Percentiles rank a stretch among this genome's conserved stretches.
These are phyloP conservation scores for Pardalotus punctatus DNA, from an alignment of 2,113 vertebrate genomes.

Conservation along the genomic window DNA sequence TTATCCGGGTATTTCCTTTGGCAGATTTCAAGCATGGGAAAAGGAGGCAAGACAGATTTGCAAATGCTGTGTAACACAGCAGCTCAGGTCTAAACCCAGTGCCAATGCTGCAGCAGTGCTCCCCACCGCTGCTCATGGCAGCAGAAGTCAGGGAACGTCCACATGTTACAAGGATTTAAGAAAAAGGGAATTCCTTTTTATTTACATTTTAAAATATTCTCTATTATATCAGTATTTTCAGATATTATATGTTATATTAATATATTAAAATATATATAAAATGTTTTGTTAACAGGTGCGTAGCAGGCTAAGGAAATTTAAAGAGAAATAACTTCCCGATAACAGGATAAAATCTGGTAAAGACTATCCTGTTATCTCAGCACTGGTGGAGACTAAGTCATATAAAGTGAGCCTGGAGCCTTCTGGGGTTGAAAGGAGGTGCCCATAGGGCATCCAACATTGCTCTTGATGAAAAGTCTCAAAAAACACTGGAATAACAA, in stretches of 20 bases:
- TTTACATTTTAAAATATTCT: background rate
- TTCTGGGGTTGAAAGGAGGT: background rate
- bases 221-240: background rate
- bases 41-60: background rate
- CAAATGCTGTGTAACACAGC: background rate
- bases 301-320: background rate
- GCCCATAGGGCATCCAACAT: background rate
- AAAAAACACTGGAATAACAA: background rate
- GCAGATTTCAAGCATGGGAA: background rate
- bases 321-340: background rate
- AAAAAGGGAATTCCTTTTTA: background rate
- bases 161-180: background rate
- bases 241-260: background rate
- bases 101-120: background rate
- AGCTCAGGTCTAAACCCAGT: background rate
- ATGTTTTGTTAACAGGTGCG: background rate
- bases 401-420: background rate
- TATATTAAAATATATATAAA: background rate
- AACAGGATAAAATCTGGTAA: background rate
- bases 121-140: fast-evolving
- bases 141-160: background rate
- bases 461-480: background rate
- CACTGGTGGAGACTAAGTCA: background rate
- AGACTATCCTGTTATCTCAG: background rate
- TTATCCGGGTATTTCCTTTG: background rate